phyloP scores from a whole-genome alignment of 2,113 vertebrate genomes.

The Percina caprodes region DNA sequence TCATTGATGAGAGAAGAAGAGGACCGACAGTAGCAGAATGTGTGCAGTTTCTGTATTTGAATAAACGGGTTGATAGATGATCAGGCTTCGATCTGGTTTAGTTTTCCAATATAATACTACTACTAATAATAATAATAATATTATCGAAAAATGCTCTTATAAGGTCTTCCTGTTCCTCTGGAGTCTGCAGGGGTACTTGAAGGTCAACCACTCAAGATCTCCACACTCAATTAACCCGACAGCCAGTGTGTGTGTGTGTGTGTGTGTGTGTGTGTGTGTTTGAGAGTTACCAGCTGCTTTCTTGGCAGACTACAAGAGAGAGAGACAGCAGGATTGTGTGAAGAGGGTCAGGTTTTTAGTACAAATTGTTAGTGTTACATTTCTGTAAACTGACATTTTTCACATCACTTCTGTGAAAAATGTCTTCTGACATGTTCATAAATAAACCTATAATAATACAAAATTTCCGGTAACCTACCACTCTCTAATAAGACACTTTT shows the following conservation, averaged over 20 bases:
- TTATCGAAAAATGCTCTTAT: slow-evolving; percentile 4
- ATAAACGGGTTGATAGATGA: neutral
- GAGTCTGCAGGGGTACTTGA: slow-evolving; percentile 14
- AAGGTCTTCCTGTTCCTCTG: slow-evolving; percentile 32
- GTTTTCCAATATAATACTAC: too few species aligned
- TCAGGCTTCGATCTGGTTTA: neutral
- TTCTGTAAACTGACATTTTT: neutral
- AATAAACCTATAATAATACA: neutral
- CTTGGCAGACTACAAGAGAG: slow-evolving; percentile 30
- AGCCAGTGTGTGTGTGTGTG: neutral
- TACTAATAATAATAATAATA: neutral
- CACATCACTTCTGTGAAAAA: neutral
- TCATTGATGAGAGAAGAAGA: slow-evolving; percentile 22
- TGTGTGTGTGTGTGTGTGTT: slow-evolving; percentile 14
- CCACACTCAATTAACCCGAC: slow-evolving; percentile 57
- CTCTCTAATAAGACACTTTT: neutral
- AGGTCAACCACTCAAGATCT: slow-evolving; percentile 50
- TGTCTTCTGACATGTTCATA: neutral
- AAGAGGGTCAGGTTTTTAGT: slow-evolving; percentile 11
- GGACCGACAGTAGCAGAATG: neutral
- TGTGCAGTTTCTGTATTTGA: neutral
- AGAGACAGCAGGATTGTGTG: neutral
- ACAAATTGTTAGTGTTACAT: slow-evolving; percentile 22
- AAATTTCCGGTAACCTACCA: too few species aligned
- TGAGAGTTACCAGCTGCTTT: slow-evolving; percentile 63